Evolutionary conservation across 2,797 vertebrate genomes (phyloP).

Genomic region (Phoebastria nigripes): DNA sequence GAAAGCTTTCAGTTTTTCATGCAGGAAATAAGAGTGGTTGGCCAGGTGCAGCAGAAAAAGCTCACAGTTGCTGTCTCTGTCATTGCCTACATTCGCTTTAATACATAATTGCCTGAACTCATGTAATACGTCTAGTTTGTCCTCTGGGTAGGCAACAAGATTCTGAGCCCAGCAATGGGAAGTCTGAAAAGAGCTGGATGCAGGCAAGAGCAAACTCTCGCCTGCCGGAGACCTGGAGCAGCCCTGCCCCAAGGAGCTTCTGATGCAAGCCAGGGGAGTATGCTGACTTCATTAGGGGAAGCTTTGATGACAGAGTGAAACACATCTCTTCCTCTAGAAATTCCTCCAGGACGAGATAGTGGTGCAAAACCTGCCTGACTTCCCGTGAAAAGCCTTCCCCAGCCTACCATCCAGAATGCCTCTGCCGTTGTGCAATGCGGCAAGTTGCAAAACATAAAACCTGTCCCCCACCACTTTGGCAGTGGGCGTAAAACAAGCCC

Average conservation of each 20-base stretch:
- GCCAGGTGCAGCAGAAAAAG: background rate
- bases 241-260: background rate
- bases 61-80: background rate
- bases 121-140: fast-evolving
- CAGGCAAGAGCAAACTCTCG: background rate
- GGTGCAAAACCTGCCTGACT: background rate
- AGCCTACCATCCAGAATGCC: background rate
- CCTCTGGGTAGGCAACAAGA: background rate
- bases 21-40: background rate
- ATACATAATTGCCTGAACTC: background rate
- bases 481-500: background rate
- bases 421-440: fast-evolving
- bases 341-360: background rate
- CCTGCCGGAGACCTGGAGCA: background rate
- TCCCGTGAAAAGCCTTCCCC: background rate
- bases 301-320: background rate
- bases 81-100: background rate
- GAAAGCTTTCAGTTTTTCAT: background rate
- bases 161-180: background rate
- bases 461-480: background rate
- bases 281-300: background rate
- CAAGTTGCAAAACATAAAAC: background rate
- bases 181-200: background rate
- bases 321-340: background rate
- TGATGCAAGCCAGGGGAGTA: background rate